Percentiles rank a stretch among this genome's conserved stretches.
Conservation (phyloP, 1,140 invertebrate species). For the Protaetia brevitarsis region DNA sequence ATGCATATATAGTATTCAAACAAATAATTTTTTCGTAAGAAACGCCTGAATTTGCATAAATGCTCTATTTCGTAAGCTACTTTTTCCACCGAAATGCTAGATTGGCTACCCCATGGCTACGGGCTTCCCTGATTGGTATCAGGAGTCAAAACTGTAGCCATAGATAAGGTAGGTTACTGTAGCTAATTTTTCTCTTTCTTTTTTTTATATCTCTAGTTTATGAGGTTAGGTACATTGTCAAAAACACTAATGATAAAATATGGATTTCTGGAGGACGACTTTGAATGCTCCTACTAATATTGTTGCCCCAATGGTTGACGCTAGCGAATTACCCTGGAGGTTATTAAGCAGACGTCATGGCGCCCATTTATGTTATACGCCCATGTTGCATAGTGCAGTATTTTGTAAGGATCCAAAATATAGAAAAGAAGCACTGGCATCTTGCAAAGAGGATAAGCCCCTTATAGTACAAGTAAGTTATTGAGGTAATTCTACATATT, state of each 20-base stretch:
- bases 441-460: slow-evolving; percentile 82
- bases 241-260: slow-evolving; percentile 28
- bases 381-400: slow-evolving; percentile 87
- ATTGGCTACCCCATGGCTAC: no score
- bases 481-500: background rate
- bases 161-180: no score
- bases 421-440: slow-evolving; percentile 76
- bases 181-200: no score
- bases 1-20: background rate
- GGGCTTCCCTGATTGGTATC: no score
- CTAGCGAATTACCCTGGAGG: slow-evolving; percentile 92
- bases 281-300: slow-evolving; percentile 70
- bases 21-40: no score
- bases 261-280: slow-evolving; percentile 53
- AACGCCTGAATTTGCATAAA: background rate
- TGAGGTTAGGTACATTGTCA: slow-evolving; percentile 11
- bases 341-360: slow-evolving; percentile 78
- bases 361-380: slow-evolving; percentile 91
- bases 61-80: background rate
- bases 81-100: no score
- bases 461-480: slow-evolving; percentile 85
- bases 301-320: slow-evolving; percentile 97
- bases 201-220: background rate
- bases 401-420: slow-evolving; percentile 91
- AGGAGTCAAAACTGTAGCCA: no score